These are phyloP conservation scores for Ophiodon elongatus DNA, from an alignment of 2,113 vertebrate species.

Conservation along the genomic window DNA sequence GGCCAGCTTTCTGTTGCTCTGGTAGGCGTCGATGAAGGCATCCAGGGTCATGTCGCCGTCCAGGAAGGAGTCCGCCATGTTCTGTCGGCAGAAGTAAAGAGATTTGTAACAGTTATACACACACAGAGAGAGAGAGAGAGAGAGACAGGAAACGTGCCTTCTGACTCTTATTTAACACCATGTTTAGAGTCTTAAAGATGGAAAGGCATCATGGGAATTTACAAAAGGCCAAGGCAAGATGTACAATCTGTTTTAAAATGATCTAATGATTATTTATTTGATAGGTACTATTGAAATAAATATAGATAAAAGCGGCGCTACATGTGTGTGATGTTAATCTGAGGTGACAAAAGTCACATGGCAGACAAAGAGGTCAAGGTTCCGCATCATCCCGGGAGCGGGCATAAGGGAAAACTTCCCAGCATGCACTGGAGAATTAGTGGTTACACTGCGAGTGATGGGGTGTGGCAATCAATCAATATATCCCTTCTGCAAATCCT, in stretches of 20 bases:
- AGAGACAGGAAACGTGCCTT: background rate
- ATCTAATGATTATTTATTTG: too few relatives aligned
- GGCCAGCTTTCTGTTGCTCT: constrained; percentile 92
- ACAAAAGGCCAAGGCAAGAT: too few relatives aligned
- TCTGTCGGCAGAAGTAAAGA: constrained; percentile 80
- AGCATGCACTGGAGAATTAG: too few relatives aligned
- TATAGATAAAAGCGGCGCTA: background rate
- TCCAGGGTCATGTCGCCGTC: constrained; percentile 92
- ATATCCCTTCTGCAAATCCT: too few relatives aligned
- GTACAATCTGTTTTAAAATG: too few relatives aligned
- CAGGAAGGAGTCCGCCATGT: constrained; percentile 96
- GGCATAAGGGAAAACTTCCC: too few relatives aligned
- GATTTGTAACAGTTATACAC: background rate
- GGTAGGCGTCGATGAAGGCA: constrained; percentile 92
- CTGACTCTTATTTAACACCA: background rate
- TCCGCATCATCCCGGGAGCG: background rate
- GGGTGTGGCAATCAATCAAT: too few relatives aligned
- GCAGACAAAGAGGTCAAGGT: background rate
- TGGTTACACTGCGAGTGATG: too few relatives aligned
- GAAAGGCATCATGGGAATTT: too few relatives aligned
- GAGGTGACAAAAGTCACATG: background rate
- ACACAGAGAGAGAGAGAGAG: constrained; percentile 10
- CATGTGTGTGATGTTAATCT: background rate
- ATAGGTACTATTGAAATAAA: background rate
- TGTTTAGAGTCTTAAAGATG: background rate